Conservation (phyloP, 2,888 invertebrate species). For the Neoscelio sp. region DNA sequence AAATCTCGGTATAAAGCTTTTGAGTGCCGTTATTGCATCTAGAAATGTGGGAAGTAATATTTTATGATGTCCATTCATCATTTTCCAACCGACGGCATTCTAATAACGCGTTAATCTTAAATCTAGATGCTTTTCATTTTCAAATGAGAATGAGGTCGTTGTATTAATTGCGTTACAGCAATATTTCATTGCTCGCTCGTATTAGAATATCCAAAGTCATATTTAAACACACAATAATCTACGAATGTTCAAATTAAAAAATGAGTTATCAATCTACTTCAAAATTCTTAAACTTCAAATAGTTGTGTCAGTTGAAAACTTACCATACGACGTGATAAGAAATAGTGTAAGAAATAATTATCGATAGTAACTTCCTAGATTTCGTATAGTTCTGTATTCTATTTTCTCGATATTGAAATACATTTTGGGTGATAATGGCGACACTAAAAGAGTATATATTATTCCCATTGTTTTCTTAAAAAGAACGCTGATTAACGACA, state of each 20-base stretch:
- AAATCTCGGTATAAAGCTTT: conserved; percentile 40
- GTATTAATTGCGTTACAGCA: conserved; percentile 36
- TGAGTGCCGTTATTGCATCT: conserved; percentile 40
- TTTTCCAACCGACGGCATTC: conserved; percentile 55
- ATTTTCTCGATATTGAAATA: too few species aligned
- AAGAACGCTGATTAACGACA: conserved; percentile 48
- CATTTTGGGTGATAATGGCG: too few species aligned
- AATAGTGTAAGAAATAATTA: too few species aligned
- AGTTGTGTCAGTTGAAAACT: too few species aligned
- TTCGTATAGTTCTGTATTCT: too few species aligned
- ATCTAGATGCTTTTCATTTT: conserved; percentile 44
- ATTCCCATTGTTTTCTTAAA: conserved; percentile 54
- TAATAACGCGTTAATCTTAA: conserved; percentile 54
- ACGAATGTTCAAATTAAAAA: too few species aligned
- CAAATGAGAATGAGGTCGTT: conserved; percentile 43
- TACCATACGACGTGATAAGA: too few species aligned
- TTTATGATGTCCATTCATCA: conserved; percentile 50
- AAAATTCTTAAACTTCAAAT: too few species aligned
- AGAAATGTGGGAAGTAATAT: conserved; percentile 50
- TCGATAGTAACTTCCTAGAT: too few species aligned
- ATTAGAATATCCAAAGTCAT: not conserved
- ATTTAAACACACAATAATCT: too few species aligned
- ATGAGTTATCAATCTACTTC: too few species aligned
- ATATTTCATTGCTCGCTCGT: conserved; percentile 20
- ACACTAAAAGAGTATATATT: too few species aligned